Base-by-base conservation (phyloP, 2,113 vertebrate species). In the Daphoenositta chrysoptera region DNA sequence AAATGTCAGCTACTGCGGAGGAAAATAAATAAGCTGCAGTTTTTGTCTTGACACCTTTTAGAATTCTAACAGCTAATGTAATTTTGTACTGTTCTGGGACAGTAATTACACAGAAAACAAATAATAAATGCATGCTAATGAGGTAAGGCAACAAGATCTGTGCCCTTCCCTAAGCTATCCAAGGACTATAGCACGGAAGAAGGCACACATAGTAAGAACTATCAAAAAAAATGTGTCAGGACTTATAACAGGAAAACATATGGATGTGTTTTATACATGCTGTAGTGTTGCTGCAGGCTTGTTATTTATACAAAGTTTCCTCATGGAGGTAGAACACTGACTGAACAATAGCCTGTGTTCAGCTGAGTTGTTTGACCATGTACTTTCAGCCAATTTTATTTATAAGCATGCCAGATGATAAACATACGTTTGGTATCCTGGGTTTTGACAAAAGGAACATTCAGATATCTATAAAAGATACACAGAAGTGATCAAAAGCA, bases 41-140 rank as follows among this genome's bases (percentile, higher is more conserved):
- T 77, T 94, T 94, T 93, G 78, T 83, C 83, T 57, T 83, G 53
- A 86, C 53, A 94, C 40, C 47, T 96, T 96, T 97, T 96, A 94
- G 93, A 96, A 93, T 84, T 58, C 76, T 73, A 81, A 61, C 70
- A 83, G 92, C 40, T 93, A 96, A 95, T 86, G 37, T 75, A 75
- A 95, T 69, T 89, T 47, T 73, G 33, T 77, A 90, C 84, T 96
- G 84, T 95, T 96, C 82, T 69, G 86, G 85, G 76, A 94, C 77
- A 92, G 72, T 95, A 97, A 97, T 97, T 97, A 96, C 68, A 76
- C 44, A 92, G 79, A 95, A 97, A 97, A 94, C 65, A 80, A 80
- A 90, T 86, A 92, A 97, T 90, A 97, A 97, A 95, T 27, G 79
- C 68, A 90, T 87, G 76, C 39, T 97, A 98, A 97, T 94, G 82